phyloP scores from a whole-genome alignment of 1,140 invertebrate genomes.

The Brachionus koreanus region DNA sequence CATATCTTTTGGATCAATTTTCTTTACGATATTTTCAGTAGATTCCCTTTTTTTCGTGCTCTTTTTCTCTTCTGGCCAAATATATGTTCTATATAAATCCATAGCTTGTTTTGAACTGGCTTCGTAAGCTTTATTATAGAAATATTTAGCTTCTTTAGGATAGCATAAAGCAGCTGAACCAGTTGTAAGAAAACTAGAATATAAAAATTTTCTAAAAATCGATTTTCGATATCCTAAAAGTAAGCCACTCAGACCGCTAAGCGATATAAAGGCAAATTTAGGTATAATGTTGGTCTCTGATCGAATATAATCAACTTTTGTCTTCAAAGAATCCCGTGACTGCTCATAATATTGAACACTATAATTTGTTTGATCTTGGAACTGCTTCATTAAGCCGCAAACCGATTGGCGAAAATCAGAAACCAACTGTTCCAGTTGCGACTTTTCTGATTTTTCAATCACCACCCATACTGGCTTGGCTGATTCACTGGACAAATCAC shows the following conservation, averaged over 20 bases:
- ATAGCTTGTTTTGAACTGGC: background rate
- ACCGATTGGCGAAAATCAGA: background rate
- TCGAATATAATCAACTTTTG: background rate
- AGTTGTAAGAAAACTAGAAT: background rate
- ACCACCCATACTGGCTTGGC: background rate
- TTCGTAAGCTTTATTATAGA: background rate
- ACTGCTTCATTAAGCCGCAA: background rate
- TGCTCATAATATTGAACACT: background rate
- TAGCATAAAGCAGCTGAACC: slow-evolving; percentile 30
- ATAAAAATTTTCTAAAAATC: slow-evolving; percentile 5
- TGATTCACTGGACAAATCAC: background rate
- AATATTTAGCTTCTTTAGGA: background rate
- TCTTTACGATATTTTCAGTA: background rate
- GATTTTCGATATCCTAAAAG: slow-evolving; percentile 21
- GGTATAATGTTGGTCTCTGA: slow-evolving; percentile 38
- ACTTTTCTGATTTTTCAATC: slow-evolving; percentile 1
- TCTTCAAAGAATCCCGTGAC: background rate
- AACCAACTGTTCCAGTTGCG: background rate
- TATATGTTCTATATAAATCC: background rate
- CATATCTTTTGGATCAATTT: background rate
- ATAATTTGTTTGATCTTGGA: background rate
- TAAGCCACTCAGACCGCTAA: slow-evolving; percentile 38
- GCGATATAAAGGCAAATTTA: slow-evolving; percentile 32
- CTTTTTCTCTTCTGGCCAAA: slow-evolving; percentile 24
- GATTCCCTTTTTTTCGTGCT: background rate